Conservation (phyloP, 2,113 vertebrate genomes). For the Sturnira hondurensis region DNA sequence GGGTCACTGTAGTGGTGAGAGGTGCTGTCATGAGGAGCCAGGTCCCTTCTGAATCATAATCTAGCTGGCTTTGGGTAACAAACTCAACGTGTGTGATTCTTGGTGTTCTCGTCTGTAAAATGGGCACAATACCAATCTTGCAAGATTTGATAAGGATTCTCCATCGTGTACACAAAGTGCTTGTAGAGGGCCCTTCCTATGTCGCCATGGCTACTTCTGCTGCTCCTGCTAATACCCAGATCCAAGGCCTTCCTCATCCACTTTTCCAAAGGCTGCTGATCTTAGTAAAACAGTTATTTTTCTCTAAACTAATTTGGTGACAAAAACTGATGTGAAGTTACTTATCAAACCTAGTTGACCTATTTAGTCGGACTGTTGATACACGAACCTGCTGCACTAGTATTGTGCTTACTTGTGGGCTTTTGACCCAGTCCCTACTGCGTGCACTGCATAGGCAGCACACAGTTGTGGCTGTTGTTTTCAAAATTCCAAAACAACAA, state of each 20-base stretch:
- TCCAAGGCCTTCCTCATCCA: background rate
- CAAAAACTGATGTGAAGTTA: background rate
- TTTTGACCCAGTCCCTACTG: background rate
- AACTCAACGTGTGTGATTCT: background rate
- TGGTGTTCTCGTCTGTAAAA: background rate
- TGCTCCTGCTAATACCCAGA: background rate
- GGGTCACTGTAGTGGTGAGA: background rate
- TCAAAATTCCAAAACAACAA: background rate
- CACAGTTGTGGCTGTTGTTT: background rate
- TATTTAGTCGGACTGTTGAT: background rate
- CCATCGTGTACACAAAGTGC: background rate
- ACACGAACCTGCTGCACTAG: background rate
- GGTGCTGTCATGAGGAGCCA: background rate
- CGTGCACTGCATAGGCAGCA: background rate
- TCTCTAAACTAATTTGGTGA: background rate
- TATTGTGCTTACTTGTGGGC: background rate
- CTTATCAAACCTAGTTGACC: background rate
- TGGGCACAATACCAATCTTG: background rate
- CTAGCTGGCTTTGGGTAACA: background rate
- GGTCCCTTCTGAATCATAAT: background rate
- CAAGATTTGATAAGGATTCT: background rate
- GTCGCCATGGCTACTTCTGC: accelerated
- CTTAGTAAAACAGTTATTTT: background rate
- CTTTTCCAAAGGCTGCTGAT: background rate
- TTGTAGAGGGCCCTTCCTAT: background rate